phyloP scores from a whole-genome alignment of 2,888 invertebrate genomes.

The Eupithecia vulgata region DNA sequence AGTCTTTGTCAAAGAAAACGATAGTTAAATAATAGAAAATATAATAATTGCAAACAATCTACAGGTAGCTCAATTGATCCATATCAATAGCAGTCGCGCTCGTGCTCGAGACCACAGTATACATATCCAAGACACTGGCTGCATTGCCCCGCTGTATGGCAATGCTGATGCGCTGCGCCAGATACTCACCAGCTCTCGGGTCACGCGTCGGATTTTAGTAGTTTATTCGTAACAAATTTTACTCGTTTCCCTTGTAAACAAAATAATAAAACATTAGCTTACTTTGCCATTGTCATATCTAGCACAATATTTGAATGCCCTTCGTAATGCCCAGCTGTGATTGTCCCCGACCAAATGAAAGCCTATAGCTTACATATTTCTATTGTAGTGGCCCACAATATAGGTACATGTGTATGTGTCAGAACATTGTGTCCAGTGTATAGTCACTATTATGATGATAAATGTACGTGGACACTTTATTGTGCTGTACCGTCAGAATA shows the following conservation, averaged over 20 bases:
- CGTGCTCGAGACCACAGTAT: no score
- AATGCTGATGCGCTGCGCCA: background rate
- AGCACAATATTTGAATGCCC: slow-evolving; percentile 20
- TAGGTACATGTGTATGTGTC: slow-evolving; percentile 44
- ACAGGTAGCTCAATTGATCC: background rate
- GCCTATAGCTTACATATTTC: slow-evolving; percentile 37
- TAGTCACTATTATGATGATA: slow-evolving; percentile 77
- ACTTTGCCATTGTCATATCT: background rate
- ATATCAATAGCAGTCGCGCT: background rate
- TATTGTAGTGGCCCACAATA: slow-evolving; percentile 32
- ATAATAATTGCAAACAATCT: background rate
- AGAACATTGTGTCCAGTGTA: slow-evolving; percentile 56
- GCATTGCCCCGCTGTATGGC: background rate
- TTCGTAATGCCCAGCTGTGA: slow-evolving; percentile 21
- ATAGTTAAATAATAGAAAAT: no score
- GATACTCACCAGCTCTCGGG: background rate
- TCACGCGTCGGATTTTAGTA: background rate
- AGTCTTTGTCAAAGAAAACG: no score
- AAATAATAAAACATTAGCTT: background rate
- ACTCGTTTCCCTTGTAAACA: background rate
- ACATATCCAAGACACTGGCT: background rate
- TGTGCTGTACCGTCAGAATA: slow-evolving; percentile 52
- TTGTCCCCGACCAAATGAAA: slow-evolving; percentile 37
- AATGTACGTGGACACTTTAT: slow-evolving; percentile 68
- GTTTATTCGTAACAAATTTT: background rate